These are phyloP conservation scores for Symphodus melops DNA, from an alignment of 2,113 vertebrate genomes.

Conservation along the genomic window DNA sequence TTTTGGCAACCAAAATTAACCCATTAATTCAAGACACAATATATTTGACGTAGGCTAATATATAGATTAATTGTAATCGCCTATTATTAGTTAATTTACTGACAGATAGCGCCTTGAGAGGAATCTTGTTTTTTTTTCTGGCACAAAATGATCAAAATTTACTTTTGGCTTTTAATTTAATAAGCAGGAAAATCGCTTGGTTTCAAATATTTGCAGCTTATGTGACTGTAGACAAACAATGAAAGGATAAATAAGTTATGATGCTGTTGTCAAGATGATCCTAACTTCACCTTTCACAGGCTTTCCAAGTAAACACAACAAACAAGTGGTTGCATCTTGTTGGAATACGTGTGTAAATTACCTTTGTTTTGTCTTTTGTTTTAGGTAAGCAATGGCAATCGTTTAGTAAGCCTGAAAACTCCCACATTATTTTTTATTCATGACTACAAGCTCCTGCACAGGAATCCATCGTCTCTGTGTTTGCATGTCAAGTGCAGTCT, in stretches of 20 bases:
- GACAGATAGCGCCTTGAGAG: too few relatives aligned
- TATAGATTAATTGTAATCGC: too few relatives aligned
- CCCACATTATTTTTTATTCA: slow-evolving; percentile 18
- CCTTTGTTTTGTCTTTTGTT: slow-evolving; percentile 16
- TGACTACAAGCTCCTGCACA: neutral
- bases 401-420: slow-evolving; percentile 7
- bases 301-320: slow-evolving; percentile 32
- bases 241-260: slow-evolving; percentile 47
- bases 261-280: slow-evolving; percentile 30
- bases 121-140: too few relatives aligned
- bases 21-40: too few relatives aligned
- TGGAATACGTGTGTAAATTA: slow-evolving; percentile 9
- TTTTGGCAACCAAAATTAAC: too few relatives aligned
- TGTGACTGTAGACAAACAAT: slow-evolving; percentile 28
- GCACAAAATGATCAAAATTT: too few relatives aligned
- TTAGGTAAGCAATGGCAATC: slow-evolving; percentile 20
- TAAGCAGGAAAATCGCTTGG: too few relatives aligned
- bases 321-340: slow-evolving; percentile 28
- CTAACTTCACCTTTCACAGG: slow-evolving; percentile 21
- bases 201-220: too few relatives aligned
- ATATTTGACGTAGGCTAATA: too few relatives aligned
- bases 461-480: slow-evolving; percentile 7
- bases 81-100: too few relatives aligned
- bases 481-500: neutral
- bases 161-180: too few relatives aligned